These are phyloP conservation scores for Neodiprion pinetum DNA, from an alignment of 1,140 invertebrate genomes.

Conservation along the genomic window DNA sequence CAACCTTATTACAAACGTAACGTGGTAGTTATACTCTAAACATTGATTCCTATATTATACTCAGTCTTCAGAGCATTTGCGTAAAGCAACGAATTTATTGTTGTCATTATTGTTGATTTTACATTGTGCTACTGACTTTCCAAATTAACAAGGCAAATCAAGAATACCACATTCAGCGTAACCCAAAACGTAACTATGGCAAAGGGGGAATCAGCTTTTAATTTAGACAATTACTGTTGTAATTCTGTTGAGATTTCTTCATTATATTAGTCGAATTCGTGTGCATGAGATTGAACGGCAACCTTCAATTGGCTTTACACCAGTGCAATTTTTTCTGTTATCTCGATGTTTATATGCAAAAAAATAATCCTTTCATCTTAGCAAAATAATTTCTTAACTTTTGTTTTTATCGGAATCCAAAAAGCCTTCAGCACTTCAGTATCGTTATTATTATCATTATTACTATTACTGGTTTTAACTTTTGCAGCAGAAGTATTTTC, in stretches of 20 bases:
- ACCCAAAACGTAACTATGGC: background rate
- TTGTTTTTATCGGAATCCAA: too few relatives aligned
- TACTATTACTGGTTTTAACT: too few relatives aligned
- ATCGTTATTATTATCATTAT: too few relatives aligned
- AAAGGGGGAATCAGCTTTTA: background rate
- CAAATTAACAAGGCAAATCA: too few relatives aligned
- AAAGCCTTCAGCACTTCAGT: too few relatives aligned
- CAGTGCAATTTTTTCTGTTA: too few relatives aligned
- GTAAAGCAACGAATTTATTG: background rate
- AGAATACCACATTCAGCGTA: background rate
- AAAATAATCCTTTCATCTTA: too few relatives aligned
- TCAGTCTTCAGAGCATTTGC: constrained; percentile 1
- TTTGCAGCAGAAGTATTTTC: too few relatives aligned
- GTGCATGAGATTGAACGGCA: background rate
- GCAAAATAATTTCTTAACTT: too few relatives aligned
- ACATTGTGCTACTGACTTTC: too few relatives aligned
- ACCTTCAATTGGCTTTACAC: too few relatives aligned
- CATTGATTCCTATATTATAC: constrained; percentile 5
- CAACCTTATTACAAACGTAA: background rate
- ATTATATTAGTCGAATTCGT: background rate
- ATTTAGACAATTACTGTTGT: background rate
- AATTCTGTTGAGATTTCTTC: background rate
- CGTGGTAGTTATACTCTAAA: background rate
- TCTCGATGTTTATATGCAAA: too few relatives aligned
- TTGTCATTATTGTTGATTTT: background rate